phyloP scores from a whole-genome alignment of 2,797 vertebrate genomes.

The Megaceryle alcyon region DNA sequence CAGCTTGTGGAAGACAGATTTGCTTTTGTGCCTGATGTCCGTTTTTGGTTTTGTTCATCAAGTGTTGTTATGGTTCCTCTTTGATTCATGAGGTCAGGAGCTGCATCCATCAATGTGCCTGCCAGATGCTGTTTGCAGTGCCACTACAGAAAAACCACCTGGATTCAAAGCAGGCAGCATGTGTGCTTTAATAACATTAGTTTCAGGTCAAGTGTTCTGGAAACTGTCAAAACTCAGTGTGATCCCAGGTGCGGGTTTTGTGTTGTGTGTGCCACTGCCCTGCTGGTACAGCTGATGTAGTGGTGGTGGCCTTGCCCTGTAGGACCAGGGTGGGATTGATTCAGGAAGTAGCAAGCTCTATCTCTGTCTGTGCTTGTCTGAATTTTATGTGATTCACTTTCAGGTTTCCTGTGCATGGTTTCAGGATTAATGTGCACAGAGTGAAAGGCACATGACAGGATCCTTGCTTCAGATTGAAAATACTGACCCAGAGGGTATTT shows the following conservation, averaged over 20 bases:
- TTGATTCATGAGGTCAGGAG: neutral
- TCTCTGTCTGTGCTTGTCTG: neutral
- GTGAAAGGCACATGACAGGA: neutral
- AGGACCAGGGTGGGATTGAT: neutral
- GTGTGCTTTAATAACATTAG: neutral
- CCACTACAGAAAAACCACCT: neutral
- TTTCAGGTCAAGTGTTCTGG: neutral
- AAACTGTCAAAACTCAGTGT: neutral
- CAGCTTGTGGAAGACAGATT: neutral
- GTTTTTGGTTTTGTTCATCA: neutral
- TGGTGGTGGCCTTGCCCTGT: neutral
- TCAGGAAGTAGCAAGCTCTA: neutral
- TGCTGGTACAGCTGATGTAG: neutral
- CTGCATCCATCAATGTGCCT: neutral
- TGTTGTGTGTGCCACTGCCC: accelerated
- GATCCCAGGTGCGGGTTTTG: neutral
- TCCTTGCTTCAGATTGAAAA: neutral
- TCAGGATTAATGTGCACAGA: neutral
- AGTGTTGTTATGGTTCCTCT: neutral
- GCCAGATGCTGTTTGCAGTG: neutral
- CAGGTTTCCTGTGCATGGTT: neutral
- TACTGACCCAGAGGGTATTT: neutral
- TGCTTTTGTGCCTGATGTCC: neutral
- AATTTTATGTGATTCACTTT: neutral
- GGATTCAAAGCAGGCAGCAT: neutral